Percentiles rank a stretch among this genome's conserved stretches.
phyloP scores from a whole-genome alignment of 2,797 vertebrate species.

The Myiotriccus ornatus region DNA sequence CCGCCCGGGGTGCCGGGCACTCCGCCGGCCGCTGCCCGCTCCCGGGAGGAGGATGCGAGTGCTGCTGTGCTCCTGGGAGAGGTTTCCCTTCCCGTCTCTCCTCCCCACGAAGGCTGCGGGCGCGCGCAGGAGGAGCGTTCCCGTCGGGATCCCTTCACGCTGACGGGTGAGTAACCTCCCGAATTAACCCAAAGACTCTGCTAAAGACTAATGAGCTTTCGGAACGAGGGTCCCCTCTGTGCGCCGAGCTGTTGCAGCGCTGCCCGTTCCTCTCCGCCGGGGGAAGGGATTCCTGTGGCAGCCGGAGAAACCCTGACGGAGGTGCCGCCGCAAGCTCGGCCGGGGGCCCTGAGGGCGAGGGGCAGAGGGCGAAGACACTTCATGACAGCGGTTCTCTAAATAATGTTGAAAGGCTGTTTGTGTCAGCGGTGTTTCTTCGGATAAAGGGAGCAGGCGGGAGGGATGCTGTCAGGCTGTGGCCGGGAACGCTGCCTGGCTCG shows the following conservation, averaged over 20 bases:
- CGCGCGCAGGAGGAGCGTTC: not conserved
- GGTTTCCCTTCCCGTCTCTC: not conserved
- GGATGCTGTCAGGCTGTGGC: not conserved
- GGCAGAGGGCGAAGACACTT: accelerated
- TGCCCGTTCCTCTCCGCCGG: accelerated
- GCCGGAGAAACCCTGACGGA: not conserved
- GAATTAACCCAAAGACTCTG: not conserved
- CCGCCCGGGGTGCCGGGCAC: not conserved
- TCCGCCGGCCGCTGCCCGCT: accelerated
- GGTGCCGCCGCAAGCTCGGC: not conserved
- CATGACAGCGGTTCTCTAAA: accelerated
- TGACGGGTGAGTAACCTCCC: slow-evolving; percentile 31
- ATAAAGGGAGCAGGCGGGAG: not conserved
- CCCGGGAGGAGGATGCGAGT: not conserved
- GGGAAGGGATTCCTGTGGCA: not conserved
- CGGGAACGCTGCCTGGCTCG: not conserved
- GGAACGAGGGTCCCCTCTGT: not conserved
- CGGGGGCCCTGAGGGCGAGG: accelerated
- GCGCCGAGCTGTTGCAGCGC: not conserved
- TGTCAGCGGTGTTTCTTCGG: accelerated
- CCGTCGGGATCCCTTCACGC: not conserved
- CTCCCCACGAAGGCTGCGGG: not conserved
- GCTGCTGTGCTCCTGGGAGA: not conserved
- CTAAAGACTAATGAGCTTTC: not conserved
- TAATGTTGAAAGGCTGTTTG: accelerated